phyloP scores from a whole-genome alignment of 1,140 invertebrate species.

The Sweltsa coloradensis region DNA sequence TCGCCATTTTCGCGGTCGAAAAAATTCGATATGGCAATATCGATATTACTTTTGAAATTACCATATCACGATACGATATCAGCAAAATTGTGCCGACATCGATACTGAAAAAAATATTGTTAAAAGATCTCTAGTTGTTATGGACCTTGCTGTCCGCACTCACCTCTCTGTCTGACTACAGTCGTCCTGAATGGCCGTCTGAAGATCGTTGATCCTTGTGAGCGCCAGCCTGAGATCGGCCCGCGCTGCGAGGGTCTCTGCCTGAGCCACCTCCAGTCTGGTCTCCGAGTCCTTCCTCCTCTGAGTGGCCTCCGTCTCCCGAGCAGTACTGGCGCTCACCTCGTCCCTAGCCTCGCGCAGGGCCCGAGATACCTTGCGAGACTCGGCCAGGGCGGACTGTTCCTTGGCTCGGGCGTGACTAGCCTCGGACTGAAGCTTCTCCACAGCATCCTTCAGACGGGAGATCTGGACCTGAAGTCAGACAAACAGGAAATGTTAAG shows the following conservation, averaged over 20 bases:
- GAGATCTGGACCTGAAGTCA: slow-evolving; percentile 50
- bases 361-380: slow-evolving; percentile 56
- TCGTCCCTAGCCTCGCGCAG: slow-evolving; percentile 62
- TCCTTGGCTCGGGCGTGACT: slow-evolving; percentile 56
- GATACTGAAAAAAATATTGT: too few relatives aligned
- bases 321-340: slow-evolving; percentile 42
- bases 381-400: slow-evolving; percentile 57
- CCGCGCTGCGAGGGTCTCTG: slow-evolving; percentile 44
- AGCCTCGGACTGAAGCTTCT: slow-evolving; percentile 63
- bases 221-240: slow-evolving; percentile 67
- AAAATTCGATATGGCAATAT: too few relatives aligned
- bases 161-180: too few relatives aligned
- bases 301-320: slow-evolving; percentile 57
- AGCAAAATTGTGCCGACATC: too few relatives aligned
- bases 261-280: slow-evolving; percentile 48
- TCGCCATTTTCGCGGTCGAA: too few relatives aligned
- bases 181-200: slow-evolving; percentile 71
- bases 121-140: too few relatives aligned
- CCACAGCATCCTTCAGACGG: slow-evolving; percentile 70
- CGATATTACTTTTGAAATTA: too few relatives aligned
- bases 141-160: too few relatives aligned
- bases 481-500: too few relatives aligned
- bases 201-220: slow-evolving; percentile 72
- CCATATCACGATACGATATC: too few relatives aligned
- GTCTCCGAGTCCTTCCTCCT: slow-evolving; percentile 57